Evolutionary conservation across 2,113 vertebrate species (phyloP).

Genomic region (Neolamprologus ventralis): DNA sequence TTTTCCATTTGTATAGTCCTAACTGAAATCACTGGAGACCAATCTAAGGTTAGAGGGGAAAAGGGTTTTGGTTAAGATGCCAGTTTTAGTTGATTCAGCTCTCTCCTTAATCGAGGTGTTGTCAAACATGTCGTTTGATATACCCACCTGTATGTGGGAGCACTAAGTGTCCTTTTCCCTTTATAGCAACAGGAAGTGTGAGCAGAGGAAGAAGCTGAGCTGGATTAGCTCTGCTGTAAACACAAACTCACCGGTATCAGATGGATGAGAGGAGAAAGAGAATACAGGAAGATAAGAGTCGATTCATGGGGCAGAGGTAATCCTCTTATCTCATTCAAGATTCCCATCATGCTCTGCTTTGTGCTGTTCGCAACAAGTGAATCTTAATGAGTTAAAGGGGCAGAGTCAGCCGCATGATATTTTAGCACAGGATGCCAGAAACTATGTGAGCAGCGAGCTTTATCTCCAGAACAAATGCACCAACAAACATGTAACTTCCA

Average conservation of each 20-base stretch:
- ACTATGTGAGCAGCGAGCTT: not conserved
- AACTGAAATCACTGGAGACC: not conserved
- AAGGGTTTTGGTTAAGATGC: not conserved
- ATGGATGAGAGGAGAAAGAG: constrained; percentile 13
- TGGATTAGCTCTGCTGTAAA: constrained; percentile 23
- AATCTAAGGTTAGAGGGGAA: not conserved
- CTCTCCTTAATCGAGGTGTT: not conserved
- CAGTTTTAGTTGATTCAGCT: not conserved
- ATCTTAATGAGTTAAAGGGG: not conserved
- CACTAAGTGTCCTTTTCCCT: not conserved
- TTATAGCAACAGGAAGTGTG: not conserved
- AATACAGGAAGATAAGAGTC: constrained; percentile 8
- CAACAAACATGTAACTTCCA: not conserved
- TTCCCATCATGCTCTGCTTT: not conserved
- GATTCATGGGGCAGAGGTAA: constrained; percentile 3
- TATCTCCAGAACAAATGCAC: not conserved
- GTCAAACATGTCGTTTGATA: not conserved
- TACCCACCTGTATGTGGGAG: not conserved
- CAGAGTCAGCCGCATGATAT: not conserved
- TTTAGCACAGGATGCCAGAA: not conserved
- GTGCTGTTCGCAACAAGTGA: not conserved
- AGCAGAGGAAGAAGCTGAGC: not conserved
- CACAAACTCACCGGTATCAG: constrained; percentile 35
- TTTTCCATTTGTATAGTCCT: not conserved
- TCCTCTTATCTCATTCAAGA: constrained; percentile 27